These are phyloP conservation scores for Drosophila subpulchrella DNA, from an alignment of 1,140 invertebrate genomes.

Conservation along the genomic window DNA sequence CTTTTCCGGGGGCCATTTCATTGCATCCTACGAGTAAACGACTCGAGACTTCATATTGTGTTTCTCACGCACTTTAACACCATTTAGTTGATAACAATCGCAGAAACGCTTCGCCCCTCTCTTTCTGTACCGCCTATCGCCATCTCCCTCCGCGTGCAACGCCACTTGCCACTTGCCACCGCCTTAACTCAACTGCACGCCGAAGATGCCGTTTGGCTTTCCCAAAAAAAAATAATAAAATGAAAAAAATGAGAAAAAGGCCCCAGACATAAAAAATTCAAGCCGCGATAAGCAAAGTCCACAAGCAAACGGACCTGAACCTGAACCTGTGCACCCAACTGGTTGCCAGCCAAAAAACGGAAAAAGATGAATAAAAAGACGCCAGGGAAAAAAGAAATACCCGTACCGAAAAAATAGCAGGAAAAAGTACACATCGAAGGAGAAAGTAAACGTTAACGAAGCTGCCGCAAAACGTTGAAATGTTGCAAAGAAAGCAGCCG, in stretches of 20 bases:
- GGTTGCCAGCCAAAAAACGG: slow-evolving; percentile 58
- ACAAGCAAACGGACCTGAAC: slow-evolving; percentile 69
- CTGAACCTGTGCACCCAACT: slow-evolving; percentile 75
- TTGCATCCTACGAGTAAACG: slow-evolving; percentile 32
- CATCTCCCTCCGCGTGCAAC: slow-evolving; percentile 51
- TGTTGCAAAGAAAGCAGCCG: slow-evolving; percentile 78
- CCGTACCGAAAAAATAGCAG: slow-evolving; percentile 57
- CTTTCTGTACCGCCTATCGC: slow-evolving; percentile 2
- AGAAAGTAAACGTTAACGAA: slow-evolving; percentile 80
- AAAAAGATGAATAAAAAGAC: slow-evolving; percentile 43
- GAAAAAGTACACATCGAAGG: slow-evolving; percentile 82
- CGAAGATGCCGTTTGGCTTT: slow-evolving; percentile 66
- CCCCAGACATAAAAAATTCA: slow-evolving; percentile 41
- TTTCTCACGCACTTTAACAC: slow-evolving; percentile 82
- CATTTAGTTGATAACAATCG: slow-evolving; percentile 82
- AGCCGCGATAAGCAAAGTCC: slow-evolving; percentile 74
- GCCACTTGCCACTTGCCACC: slow-evolving; percentile 78
- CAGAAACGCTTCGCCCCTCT: slow-evolving; percentile 33
- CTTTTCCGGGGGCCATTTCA: slow-evolving; percentile 39
- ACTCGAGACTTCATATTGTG: slow-evolving; percentile 40
- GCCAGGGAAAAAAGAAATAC: slow-evolving; percentile 36
- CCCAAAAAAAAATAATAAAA: slow-evolving; percentile 45
- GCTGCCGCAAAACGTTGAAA: slow-evolving; percentile 65
- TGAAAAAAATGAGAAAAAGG: slow-evolving; percentile 29
- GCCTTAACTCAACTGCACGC: slow-evolving; percentile 35